Base-by-base conservation (phyloP, 1,140 invertebrate species). In the Drosophila chauvacae region DNA sequence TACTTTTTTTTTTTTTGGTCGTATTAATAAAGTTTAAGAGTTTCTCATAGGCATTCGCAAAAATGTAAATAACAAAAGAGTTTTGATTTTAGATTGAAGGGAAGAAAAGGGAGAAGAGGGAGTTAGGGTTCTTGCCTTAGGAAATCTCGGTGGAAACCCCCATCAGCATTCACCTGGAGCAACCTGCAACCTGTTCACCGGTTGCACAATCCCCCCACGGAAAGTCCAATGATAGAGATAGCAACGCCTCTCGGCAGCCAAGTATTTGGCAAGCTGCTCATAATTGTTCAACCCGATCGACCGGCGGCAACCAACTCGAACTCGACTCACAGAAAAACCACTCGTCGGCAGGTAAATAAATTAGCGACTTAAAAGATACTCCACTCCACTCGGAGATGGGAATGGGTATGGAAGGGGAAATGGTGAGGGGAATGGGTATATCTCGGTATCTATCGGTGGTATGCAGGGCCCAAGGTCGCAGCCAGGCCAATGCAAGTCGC, bases 231-330 rank as follows among this genome's bases (percentile, higher is more conserved):
- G 23, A 23, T 23, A 3, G 23, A 23, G 51, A 23, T 55, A 55
- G 18, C 51, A 55, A 55, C 51, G 51, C 33, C 53, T 56, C 53
- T 39, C 35, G 7, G 33, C 18, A 13, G 35, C 58, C 55, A 68
- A 68, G 58, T 72, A 68, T 85, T 86, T 86, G 83, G 83, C 82
- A 87, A 87, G 83, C 70, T 79, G 68, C 72, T 86, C 82, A 87
- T 86, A 86, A 86, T 86, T 87, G 76, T 75, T 65, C 53, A 47
- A 62, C 42, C 56, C 48, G 62, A 60, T 47, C 53, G 39, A 63
- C 69, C 79, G 39, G 16, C 45, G 45, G n/a, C 23, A 28, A 35
- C 28, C 58, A 56, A 68, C 55, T 23, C 23, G 23, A 23, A 23
- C 23, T 71, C 77, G 53, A 68, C 72, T 65, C 55, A 58, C 18